phyloP scores from a whole-genome alignment of 2,888 invertebrate species.

The Drosophila borealis region DNA sequence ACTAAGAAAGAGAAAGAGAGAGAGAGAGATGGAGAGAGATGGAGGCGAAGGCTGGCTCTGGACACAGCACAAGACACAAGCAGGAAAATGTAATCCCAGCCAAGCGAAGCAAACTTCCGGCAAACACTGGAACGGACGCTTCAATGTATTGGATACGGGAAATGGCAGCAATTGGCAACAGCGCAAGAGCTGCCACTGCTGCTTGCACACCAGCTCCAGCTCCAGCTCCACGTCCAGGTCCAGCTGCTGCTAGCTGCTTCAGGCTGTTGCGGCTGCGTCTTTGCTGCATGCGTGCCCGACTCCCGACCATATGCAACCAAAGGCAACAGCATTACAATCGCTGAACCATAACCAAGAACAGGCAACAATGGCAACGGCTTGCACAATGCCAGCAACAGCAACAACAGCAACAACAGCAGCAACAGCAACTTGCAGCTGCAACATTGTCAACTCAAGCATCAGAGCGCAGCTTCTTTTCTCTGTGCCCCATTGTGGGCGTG shows the following conservation, averaged over 20 bases:
- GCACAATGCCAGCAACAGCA: slow-evolving; percentile 9
- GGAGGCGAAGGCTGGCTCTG: slow-evolving; percentile 21
- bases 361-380: slow-evolving; percentile 28
- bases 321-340: slow-evolving; percentile 50
- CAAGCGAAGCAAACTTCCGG: slow-evolving; percentile 79
- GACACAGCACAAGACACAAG: slow-evolving; percentile 56
- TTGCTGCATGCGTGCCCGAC: slow-evolving; percentile 21
- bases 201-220: slow-evolving; percentile 2
- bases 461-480: slow-evolving; percentile 3
- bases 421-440: slow-evolving; percentile 20
- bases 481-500: slow-evolving; percentile 14
- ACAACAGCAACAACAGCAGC: slow-evolving; percentile 14
- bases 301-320: slow-evolving; percentile 34
- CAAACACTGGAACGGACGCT: slow-evolving; percentile 77
- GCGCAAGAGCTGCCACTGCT: slow-evolving; percentile 32
- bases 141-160: slow-evolving; percentile 77
- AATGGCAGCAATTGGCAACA: slow-evolving; percentile 76
- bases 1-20: not conserved
- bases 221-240: not conserved
- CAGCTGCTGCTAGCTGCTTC: slow-evolving; percentile 12
- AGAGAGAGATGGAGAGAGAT: slow-evolving; percentile 5
- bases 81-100: slow-evolving; percentile 79
- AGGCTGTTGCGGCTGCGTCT: slow-evolving; percentile 38
- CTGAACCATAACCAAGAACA: slow-evolving; percentile 58
- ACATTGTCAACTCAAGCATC: slow-evolving; percentile 45